Percentiles rank a stretch among this genome's conserved stretches.
Evolutionary conservation across 2,113 vertebrate genomes (phyloP).

Genomic region (Hippocampus comes): DNA sequence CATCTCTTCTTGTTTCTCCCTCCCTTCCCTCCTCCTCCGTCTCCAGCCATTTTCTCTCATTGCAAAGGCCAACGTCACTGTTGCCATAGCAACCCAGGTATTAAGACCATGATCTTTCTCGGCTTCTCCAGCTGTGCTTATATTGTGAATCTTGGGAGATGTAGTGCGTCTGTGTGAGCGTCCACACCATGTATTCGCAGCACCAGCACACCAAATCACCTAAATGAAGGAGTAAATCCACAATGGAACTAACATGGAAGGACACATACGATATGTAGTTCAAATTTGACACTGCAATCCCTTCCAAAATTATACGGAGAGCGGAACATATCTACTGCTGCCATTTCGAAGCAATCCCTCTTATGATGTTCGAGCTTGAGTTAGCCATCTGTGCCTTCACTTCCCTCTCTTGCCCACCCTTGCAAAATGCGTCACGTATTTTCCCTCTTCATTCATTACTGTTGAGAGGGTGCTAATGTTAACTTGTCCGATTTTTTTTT

Average conservation of each 20-base stretch:
- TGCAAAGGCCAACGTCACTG: slow-evolving; percentile 63
- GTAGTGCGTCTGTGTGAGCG: slow-evolving; percentile 31
- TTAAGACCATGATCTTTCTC: slow-evolving; percentile 61
- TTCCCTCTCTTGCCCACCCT: slow-evolving; percentile 3
- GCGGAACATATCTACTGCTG: not conserved
- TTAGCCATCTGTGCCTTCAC: slow-evolving; percentile 4
- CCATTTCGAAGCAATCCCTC: slow-evolving; percentile 8
- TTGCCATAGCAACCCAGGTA: slow-evolving; percentile 72
- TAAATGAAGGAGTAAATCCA: slow-evolving; percentile 3
- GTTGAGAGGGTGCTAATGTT: slow-evolving; percentile 58
- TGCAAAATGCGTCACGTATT: slow-evolving; percentile 22
- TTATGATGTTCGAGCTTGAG: slow-evolving; percentile 4
- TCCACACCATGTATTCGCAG: not conserved
- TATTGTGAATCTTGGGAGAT: slow-evolving; percentile 60
- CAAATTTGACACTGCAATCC: not conserved
- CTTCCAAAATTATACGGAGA: not conserved
- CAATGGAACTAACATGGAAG: slow-evolving; percentile 5
- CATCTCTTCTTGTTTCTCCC: slow-evolving; percentile 24
- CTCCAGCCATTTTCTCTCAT: slow-evolving; percentile 42
- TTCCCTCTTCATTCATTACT: slow-evolving; percentile 40
- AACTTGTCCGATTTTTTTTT: slow-evolving; percentile 59
- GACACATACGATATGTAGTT: not conserved
- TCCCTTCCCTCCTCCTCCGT: slow-evolving; percentile 52
- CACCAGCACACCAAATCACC: slow-evolving; percentile 9
- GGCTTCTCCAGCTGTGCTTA: slow-evolving; percentile 63